These are phyloP conservation scores for Agapornis canus DNA, from an alignment of 2,797 vertebrate species.

Conservation along the genomic window DNA sequence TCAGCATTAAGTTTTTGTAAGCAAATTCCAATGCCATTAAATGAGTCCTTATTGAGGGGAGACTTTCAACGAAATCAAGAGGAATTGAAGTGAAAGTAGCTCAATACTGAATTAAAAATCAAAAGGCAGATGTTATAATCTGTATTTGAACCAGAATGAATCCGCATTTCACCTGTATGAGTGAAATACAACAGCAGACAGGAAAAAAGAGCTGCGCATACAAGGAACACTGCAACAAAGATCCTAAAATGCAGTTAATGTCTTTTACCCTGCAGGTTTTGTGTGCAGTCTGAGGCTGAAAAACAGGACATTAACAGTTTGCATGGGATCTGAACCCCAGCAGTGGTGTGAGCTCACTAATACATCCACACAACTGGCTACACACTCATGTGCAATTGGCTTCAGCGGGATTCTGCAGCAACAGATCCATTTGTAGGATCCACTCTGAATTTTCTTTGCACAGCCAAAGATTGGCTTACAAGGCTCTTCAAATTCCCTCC, in stretches of 20 bases:
- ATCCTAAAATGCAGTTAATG: background rate
- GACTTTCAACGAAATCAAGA: background rate
- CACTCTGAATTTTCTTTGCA: background rate
- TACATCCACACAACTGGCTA: background rate
- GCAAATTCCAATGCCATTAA: conserved; percentile 35
- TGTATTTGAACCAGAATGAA: background rate
- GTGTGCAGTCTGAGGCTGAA: background rate
- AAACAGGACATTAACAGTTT: background rate
- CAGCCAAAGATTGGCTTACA: background rate
- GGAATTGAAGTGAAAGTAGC: background rate
- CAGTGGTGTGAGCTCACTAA: background rate
- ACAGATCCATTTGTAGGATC: background rate
- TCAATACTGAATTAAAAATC: background rate
- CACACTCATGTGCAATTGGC: fast-evolving
- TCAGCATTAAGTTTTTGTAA: conserved; percentile 40
- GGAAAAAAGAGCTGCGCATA: background rate
- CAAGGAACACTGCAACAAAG: background rate
- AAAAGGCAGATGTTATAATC: background rate
- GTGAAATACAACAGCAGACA: background rate
- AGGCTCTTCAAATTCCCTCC: background rate
- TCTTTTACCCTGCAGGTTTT: background rate
- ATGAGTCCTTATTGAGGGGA: background rate
- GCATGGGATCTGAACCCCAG: background rate
- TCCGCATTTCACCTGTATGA: background rate
- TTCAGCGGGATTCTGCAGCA: fast-evolving